Conservation (phyloP, 2,888 invertebrate genomes). For the Cerceris rybyensis region DNA sequence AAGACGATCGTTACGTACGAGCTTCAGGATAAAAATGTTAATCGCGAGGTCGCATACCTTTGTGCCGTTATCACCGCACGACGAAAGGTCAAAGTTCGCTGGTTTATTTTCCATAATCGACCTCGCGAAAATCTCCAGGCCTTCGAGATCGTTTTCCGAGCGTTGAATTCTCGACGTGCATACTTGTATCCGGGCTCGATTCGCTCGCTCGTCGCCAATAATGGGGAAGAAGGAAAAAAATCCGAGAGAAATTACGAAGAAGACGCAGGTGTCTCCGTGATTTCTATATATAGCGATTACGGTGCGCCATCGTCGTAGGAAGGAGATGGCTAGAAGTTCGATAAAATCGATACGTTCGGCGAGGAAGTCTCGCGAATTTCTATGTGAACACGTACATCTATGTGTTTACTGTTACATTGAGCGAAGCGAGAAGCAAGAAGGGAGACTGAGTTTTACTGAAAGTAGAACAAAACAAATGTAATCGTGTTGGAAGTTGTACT, state of each 20-base stretch:
- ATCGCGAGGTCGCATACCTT: constrained; percentile 20
- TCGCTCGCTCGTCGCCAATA: neutral
- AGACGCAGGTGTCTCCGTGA: constrained; percentile 56
- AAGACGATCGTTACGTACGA: neutral
- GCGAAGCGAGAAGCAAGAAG: too few species aligned
- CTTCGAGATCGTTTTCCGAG: constrained; percentile 22
- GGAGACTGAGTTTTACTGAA: too few species aligned
- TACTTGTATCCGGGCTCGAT: too few species aligned
- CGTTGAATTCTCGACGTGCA: neutral
- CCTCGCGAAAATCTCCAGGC: constrained; percentile 22
- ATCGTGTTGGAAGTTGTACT: too few species aligned
- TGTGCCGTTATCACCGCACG: constrained; percentile 30
- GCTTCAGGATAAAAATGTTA: neutral
- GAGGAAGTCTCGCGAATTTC: constrained; percentile 37
- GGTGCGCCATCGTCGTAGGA: constrained; percentile 45
- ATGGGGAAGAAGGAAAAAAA: constrained; percentile 19
- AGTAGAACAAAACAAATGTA: too few species aligned
- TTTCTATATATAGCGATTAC: constrained; percentile 71
- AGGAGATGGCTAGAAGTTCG: constrained; percentile 65
- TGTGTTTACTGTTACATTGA: too few species aligned
- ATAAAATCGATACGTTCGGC: constrained; percentile 64
- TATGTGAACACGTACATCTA: too few species aligned
- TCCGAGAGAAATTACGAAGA: constrained; percentile 23
- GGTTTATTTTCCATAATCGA: constrained; percentile 18
- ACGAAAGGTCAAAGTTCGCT: neutral